A percentile compares a stretch with the other conserved stretches of the same genome.
Conservation (phyloP, 2,113 vertebrate genomes). For the Misgurnus anguillicaudatus region DNA sequence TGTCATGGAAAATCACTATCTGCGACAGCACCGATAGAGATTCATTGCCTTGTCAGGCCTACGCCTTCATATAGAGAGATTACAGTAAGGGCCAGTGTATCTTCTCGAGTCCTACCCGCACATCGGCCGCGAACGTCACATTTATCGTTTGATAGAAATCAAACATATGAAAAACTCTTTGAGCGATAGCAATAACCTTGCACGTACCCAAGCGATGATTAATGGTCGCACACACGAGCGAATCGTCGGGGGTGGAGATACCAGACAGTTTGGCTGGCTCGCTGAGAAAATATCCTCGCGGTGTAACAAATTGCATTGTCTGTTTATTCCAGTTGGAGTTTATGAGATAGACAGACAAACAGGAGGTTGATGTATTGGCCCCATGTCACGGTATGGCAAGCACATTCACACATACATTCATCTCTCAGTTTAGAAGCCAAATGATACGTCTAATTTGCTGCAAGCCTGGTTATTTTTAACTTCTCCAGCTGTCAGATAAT, state of each 20-base stretch:
- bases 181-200: conserved; percentile 73
- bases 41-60: conserved; percentile 48
- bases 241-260: conserved; percentile 2
- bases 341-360: conserved; percentile 75
- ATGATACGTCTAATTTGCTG: conserved; percentile 82
- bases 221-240: conserved; percentile 64
- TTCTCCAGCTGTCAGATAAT: conserved; percentile 80
- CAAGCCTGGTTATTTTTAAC: conserved; percentile 80
- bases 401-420: conserved; percentile 77
- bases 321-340: conserved; percentile 77
- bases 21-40: conserved; percentile 55
- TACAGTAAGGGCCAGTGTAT: conserved; percentile 42
- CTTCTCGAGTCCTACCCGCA: conserved; percentile 50
- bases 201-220: conserved; percentile 69
- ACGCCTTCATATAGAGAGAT: conserved; percentile 49
- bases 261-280: conserved; percentile 8
- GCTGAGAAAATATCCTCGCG: conserved; percentile 64
- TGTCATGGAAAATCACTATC: conserved; percentile 67
- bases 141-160: conserved; percentile 69
- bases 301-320: conserved; percentile 75
- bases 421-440: conserved; percentile 81
- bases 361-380: conserved; percentile 74
- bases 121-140: conserved; percentile 66
- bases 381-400: conserved; percentile 72
- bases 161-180: conserved; percentile 66